Evolutionary conservation across 2,797 vertebrate genomes (phyloP), one percentile per base, ranked within the genome.

Genomic region (Lithobates pipiens): DNA sequence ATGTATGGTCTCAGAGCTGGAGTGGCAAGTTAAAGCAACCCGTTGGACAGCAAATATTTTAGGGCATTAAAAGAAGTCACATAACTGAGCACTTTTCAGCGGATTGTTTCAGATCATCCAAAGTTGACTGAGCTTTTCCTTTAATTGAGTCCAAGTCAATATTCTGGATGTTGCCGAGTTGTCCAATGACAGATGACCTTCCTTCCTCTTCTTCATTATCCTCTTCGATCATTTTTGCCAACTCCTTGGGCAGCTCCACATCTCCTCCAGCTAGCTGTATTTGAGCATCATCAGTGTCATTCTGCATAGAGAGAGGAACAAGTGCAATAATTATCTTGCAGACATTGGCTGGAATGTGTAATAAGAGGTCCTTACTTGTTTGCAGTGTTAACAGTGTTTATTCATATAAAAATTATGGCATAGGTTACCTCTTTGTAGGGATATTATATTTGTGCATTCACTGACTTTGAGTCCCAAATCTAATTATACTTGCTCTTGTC

Each of bases 161-260:
- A 86, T 97, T 97, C 93, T 97, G 97, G 92, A 99, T 97, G 94
- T 94, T 97, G 93, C 94, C 94, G 92, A 99, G 95, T 88, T 99
- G 98, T 76, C 98, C 96, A 3, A 99, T 95, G 27, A 99, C 95
- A 0, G 97, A 98, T 93, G 97, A 96, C 93, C 95, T 97, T 89
- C 96, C 95, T 18, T 96, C 92, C 72, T 99, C 98, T 87, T 99
- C 98, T 89, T 97, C 95, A 67, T 96, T 97, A 93, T 99, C 97
- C 89, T 99, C 96, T 4, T 97, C 97, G 0, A 99, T 98, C 98
- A 99, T 99, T 95, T 98, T 98, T 89, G 97, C 98, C 92, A 99
- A 92, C 92, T 99, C 98, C 21, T 95, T 96, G 84, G 98, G 98
- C 89, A 99, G 90, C 86, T 96, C 96, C 92, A 99, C 96, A 0